Evolutionary conservation across 1,140 invertebrate genomes (phyloP).

Genomic region (Caenorhabditis briggsae): DNA sequence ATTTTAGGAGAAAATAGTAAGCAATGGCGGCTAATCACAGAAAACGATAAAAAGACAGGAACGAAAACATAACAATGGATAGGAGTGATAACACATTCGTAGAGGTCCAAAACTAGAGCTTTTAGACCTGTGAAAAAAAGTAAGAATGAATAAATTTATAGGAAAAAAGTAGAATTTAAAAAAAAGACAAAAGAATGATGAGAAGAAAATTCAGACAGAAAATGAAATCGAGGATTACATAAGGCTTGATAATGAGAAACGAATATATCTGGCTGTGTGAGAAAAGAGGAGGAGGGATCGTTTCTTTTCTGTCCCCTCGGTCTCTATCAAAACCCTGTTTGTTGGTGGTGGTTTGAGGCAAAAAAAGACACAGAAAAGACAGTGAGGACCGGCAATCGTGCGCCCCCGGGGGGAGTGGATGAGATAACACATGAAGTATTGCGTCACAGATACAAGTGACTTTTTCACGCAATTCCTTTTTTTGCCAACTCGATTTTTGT

Average conservation of each 20-base stretch:
- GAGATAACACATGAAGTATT: slow-evolving; percentile 49
- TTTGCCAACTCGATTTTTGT: slow-evolving; percentile 20
- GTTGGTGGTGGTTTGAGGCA: slow-evolving; percentile 43
- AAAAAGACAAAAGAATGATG: background rate
- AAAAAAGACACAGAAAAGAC: slow-evolving; percentile 25
- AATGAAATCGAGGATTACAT: slow-evolving; percentile 47
- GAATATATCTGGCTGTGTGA: slow-evolving; percentile 52
- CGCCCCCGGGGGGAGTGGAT: background rate
- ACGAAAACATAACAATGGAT: slow-evolving; percentile 8
- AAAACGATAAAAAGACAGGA: slow-evolving; percentile 7
- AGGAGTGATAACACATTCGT: background rate
- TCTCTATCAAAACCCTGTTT: slow-evolving; percentile 55
- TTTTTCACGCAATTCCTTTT: slow-evolving; percentile 14
- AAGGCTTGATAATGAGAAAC: slow-evolving; percentile 53
- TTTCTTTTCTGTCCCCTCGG: background rate
- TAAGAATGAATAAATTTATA: background rate
- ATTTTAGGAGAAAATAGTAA: slow-evolving; percentile 10
- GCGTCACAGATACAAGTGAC: slow-evolving; percentile 36
- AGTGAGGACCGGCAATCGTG: slow-evolving; percentile 1
- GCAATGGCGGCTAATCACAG: slow-evolving; percentile 28
- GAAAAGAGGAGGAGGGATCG: background rate
- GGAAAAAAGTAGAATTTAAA: no score
- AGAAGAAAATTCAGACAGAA: background rate
- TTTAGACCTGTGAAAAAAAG: background rate
- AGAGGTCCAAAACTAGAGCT: no score